Conservation (phyloP, 1,140 invertebrate species). For the Brachionus sp. region DNA sequence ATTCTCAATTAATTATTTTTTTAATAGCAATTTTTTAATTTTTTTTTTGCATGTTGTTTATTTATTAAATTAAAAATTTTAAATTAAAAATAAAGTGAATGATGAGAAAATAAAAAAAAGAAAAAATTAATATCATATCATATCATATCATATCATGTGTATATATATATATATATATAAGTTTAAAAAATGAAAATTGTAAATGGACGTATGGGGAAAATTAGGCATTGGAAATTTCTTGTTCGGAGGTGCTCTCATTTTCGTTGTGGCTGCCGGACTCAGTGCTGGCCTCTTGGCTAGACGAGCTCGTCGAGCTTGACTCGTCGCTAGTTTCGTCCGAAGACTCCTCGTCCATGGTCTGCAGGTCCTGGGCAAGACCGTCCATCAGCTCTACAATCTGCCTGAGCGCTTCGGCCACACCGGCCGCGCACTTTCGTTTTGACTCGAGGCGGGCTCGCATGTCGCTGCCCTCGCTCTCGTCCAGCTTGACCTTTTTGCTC, state of each 20-base stretch:
- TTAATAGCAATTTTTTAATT: not conserved
- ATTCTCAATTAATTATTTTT: not conserved
- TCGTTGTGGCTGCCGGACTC: not conserved
- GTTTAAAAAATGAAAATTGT: not conserved
- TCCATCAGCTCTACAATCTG: not conserved
- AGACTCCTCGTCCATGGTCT: not conserved
- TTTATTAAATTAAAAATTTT: not conserved
- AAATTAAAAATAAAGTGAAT: not conserved
- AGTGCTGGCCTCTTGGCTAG: not conserved
- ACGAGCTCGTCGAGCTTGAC: not conserved
- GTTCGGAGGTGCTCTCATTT: not conserved
- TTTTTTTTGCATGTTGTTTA: too few species aligned
- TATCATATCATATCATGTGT: too few species aligned
- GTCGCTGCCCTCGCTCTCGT: not conserved
- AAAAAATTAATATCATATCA: too few species aligned
- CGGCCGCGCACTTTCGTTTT: not conserved
- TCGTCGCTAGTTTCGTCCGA: not conserved
- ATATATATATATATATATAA: not conserved
- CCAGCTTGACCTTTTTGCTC: conserved; percentile 1
- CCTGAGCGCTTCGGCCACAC: not conserved
- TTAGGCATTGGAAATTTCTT: not conserved
- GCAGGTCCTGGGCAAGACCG: not conserved
- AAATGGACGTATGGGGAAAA: not conserved
- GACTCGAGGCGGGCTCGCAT: not conserved
- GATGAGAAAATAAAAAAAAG: not conserved